phyloP scores from a whole-genome alignment of 2,797 vertebrate genomes.

The Coregonus suidteri region DNA sequence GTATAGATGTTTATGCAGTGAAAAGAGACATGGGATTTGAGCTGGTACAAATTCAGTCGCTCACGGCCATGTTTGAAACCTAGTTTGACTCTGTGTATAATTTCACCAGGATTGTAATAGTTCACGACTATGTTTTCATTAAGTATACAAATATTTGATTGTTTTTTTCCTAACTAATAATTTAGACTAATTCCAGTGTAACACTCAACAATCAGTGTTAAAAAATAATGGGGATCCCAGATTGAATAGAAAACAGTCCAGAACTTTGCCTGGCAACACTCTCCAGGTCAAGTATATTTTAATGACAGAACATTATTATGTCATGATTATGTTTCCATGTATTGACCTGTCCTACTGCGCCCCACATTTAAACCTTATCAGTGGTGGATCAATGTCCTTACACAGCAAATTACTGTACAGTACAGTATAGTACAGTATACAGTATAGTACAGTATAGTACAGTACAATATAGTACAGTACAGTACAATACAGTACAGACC shows the following conservation, averaged over 20 bases:
- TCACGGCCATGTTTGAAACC: background rate
- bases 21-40: background rate
- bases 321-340: conserved; percentile 63
- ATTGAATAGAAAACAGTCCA: background rate
- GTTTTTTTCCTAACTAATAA: background rate
- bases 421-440: no score
- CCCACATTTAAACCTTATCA: conserved; percentile 66
- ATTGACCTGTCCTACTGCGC: conserved; percentile 58
- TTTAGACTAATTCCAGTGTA: background rate
- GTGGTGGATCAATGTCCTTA: conserved; percentile 56
- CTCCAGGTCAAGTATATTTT: conserved; percentile 49
- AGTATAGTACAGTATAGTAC: no score
- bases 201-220: background rate
- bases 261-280: background rate
- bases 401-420: conserved; percentile 40
- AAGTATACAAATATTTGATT: no score
- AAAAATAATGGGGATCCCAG: background rate
- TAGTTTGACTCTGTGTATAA: background rate
- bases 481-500: no score
- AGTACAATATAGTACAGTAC: no score
- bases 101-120: background rate
- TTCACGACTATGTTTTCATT: background rate
- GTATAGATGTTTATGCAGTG: background rate
- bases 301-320: conserved; percentile 53
- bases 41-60: background rate